Conservation (phyloP, 2,797 vertebrate genomes). For the Alauda arvensis region DNA sequence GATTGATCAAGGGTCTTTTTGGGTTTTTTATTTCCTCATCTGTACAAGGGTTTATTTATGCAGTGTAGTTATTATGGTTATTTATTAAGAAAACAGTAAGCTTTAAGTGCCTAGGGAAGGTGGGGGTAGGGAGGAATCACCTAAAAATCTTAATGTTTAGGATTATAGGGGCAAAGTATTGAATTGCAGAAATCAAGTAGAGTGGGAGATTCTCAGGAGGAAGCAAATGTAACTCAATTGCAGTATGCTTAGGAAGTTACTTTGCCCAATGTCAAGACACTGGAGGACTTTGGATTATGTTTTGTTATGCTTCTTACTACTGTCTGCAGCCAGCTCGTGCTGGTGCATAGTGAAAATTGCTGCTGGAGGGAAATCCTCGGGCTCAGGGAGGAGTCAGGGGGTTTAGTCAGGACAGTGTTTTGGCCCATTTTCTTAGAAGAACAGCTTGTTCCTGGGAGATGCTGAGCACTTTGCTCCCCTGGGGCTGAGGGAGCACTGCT, state of each 20-base stretch:
- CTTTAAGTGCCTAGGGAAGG: conserved; percentile 72
- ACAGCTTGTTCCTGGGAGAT: not conserved
- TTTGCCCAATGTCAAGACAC: conserved; percentile 43
- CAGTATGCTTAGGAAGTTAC: not conserved
- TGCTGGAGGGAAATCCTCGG: conserved; percentile 12
- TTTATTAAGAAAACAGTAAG: conserved; percentile 60
- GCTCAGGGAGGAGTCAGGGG: not conserved
- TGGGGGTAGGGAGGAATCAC: conserved; percentile 15
- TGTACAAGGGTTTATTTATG: conserved; percentile 51
- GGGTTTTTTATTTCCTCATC: not conserved
- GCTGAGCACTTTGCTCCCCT: not conserved
- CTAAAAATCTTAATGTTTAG: conserved; percentile 7
- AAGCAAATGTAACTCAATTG: not conserved
- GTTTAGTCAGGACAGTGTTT: not conserved
- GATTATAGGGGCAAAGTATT: not conserved
- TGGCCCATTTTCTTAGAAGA: not conserved
- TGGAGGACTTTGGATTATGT: conserved; percentile 21
- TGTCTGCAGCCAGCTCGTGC: not conserved
- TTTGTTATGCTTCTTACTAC: not conserved
- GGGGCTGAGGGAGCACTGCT: not conserved
- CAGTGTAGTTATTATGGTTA: conserved; percentile 45
- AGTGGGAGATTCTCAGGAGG: conserved; percentile 7
- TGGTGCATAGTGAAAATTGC: not conserved
- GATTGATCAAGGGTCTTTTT: not conserved
- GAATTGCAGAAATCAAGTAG: not conserved